Conservation (phyloP, 2,888 invertebrate genomes). For the Elgonia sp. region DNA sequence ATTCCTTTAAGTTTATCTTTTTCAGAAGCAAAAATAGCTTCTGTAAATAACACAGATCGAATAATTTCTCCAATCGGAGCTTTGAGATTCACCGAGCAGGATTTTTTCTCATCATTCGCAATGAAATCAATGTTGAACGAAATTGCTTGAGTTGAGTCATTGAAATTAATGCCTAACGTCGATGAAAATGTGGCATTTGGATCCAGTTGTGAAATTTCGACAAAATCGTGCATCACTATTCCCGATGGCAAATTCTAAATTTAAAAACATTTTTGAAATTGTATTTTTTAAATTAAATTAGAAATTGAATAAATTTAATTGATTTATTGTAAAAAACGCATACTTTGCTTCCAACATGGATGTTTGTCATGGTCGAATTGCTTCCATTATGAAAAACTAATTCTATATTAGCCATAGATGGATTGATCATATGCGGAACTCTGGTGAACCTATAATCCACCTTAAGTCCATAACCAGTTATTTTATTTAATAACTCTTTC, state of each 20-base stretch:
- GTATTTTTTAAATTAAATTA: too few species aligned
- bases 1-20: slow-evolving; percentile 92
- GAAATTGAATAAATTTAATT: too few species aligned
- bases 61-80: slow-evolving; percentile 96
- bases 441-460: slow-evolving; percentile 92
- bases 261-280: slow-evolving; percentile 9
- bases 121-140: slow-evolving; percentile 92
- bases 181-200: slow-evolving; percentile 90
- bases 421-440: slow-evolving; percentile 93
- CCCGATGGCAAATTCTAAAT: slow-evolving; percentile 90
- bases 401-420: slow-evolving; percentile 94
- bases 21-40: slow-evolving; percentile 91
- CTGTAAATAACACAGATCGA: slow-evolving; percentile 92
- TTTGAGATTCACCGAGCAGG: slow-evolving; percentile 89
- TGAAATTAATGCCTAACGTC: slow-evolving; percentile 95
- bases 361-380: slow-evolving; percentile 89
- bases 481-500: slow-evolving; percentile 91
- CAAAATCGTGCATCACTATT: slow-evolving; percentile 92
- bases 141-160: slow-evolving; percentile 96
- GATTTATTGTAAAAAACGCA: slow-evolving; percentile 44
- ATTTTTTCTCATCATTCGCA: slow-evolving; percentile 82
- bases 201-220: slow-evolving; percentile 90
- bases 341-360: slow-evolving; percentile 93
- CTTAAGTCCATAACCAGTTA: slow-evolving; percentile 91
- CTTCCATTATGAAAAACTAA: slow-evolving; percentile 93